These are phyloP conservation scores for Zapus hudsonius DNA, from an alignment of 2,113 vertebrate genomes.

Conservation along the genomic window DNA sequence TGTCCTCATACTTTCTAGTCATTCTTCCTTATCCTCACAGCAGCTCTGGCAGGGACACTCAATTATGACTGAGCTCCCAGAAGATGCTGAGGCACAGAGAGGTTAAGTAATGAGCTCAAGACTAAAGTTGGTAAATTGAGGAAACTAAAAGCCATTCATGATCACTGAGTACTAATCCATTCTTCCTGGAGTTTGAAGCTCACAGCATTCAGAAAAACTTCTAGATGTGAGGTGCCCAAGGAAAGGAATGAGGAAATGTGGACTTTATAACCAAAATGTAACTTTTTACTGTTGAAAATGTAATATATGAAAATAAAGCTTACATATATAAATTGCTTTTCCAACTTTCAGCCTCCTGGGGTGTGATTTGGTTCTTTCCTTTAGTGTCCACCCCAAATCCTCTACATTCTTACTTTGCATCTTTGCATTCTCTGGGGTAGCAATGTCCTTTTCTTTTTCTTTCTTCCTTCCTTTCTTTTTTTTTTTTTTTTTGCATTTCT, in stretches of 20 bases:
- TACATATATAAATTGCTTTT: background rate
- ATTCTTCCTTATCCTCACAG: background rate
- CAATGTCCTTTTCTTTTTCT: too few species aligned
- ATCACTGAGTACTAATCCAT: background rate
- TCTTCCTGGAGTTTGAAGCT: background rate
- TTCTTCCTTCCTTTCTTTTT: too few species aligned
- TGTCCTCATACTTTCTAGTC: background rate
- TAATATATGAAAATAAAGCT: constrained; percentile 4
- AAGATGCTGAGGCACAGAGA: background rate
- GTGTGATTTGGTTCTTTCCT: background rate
- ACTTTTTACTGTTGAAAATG: background rate
- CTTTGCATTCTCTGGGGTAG: too few species aligned
- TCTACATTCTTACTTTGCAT: too few species aligned
- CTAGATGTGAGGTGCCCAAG: background rate
- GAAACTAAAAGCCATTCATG: background rate
- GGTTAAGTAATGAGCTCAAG: background rate
- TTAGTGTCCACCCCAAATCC: background rate
- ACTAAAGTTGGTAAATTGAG: background rate
- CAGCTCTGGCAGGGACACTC: background rate
- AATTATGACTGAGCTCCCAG: background rate
- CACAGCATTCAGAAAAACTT: constrained; percentile 1
- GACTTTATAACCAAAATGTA: background rate
- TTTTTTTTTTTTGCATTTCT: too few species aligned
- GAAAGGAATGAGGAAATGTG: background rate
- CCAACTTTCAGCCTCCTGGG: background rate